phyloP scores from a whole-genome alignment of 2,888 invertebrate species.

The Sthenelais limicola region DNA sequence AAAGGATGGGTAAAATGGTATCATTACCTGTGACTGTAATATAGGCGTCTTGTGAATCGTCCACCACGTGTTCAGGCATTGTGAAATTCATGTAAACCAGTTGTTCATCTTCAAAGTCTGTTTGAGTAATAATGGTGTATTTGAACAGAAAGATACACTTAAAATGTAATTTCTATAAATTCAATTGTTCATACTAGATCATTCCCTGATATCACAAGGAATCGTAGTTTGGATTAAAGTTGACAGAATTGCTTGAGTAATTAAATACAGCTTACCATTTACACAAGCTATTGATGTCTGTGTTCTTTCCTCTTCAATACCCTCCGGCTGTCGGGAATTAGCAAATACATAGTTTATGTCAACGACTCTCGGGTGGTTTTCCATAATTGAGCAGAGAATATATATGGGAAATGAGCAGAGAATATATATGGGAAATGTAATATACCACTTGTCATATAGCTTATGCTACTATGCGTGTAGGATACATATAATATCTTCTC shows the following conservation, averaged over 20 bases:
- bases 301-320: constrained; percentile 28
- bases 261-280: constrained; percentile 4
- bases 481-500: no score
- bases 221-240: no score
- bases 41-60: constrained; percentile 28
- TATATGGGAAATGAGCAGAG: background rate
- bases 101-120: constrained; percentile 31
- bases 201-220: no score
- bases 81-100: constrained; percentile 19
- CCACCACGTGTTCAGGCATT: constrained; percentile 14
- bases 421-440: background rate
- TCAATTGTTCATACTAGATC: no score
- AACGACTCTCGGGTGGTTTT: no score
- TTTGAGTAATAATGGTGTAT: no score
- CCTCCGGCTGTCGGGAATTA: constrained; percentile 16
- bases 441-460: no score
- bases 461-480: no score
- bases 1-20: no score
- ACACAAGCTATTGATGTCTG: constrained; percentile 17
- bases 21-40: constrained; percentile 30
- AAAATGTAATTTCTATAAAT: no score
- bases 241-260: no score
- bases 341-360: background rate
- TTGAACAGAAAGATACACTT: no score
- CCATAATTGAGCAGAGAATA: background rate